Evolutionary conservation across 2,797 vertebrate genomes (phyloP), one percentile per base, ranked within the genome.

Genomic region (Echeneis naucrates): DNA sequence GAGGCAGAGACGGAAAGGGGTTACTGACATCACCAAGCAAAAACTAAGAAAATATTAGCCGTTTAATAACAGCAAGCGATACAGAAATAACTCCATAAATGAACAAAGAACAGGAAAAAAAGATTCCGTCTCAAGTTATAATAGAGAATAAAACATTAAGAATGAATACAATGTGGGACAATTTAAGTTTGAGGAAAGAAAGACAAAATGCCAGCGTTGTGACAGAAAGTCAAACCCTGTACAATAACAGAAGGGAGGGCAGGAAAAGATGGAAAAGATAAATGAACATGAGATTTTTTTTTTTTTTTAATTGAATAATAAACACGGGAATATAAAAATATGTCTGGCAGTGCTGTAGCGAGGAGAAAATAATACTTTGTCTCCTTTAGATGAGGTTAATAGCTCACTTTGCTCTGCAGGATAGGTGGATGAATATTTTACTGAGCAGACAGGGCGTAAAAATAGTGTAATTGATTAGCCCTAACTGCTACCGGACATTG

Each of bases 221-320:
- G 53, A 74, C 38, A 67, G 51, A 64, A 59, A 76, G 44, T 54
- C 57, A 72, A 85, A 63, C 27, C 17, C 21, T 21, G 58, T 76
- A 30, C 21, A 52, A 38, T 67, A 54, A 24, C 44, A 64, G 40
- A 50, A 5, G 24, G n/a, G 55, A 59, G 32, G 0, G 6, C 35
- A 58, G 14, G 58, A 48, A n/a, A n/a, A n/a, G n/a, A n/a, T n/a
- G n/a, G n/a, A n/a, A n/a, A n/a, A n/a, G n/a, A n/a, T n/a, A n/a
- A n/a, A n/a, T n/a, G n/a, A n/a, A n/a, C n/a, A n/a, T n/a, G n/a
- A n/a, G n/a, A n/a, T n/a, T n/a, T n/a, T n/a, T n/a, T n/a, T n/a
- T n/a, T n/a, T n/a, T n/a, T n/a, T n/a, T n/a, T n/a, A n/a, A 70
- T 30, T 14, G 24, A 64, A 47, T 26, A 69, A 37, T 35, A 52